phyloP scores from a whole-genome alignment of 2,888 invertebrate species.

The Phyllotreta striolata region DNA sequence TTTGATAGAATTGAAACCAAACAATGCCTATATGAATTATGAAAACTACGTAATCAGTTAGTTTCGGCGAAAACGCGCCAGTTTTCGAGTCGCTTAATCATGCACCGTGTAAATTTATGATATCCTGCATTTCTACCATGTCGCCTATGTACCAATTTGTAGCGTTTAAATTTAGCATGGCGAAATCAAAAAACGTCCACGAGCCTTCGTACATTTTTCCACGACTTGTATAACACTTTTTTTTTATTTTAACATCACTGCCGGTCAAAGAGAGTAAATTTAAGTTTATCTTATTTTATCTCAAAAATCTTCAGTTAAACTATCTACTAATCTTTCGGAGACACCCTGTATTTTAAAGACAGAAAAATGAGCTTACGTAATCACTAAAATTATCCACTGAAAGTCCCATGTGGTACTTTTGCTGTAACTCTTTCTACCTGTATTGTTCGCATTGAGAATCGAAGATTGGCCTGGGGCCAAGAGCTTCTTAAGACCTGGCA shows the following conservation, averaged over 20 bases:
- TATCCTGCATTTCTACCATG: constrained; percentile 31
- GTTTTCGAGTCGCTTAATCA: constrained; percentile 33
- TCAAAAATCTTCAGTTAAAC: too few relatives aligned
- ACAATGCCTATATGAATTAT: constrained; percentile 24
- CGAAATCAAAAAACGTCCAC: constrained; percentile 18
- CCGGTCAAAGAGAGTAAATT: too few relatives aligned
- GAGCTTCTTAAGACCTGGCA: constrained; percentile 29
- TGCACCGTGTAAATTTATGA: constrained; percentile 34
- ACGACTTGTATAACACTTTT: too few relatives aligned
- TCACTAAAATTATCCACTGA: too few relatives aligned
- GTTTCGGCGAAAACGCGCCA: constrained; percentile 24
- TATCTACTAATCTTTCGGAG: too few relatives aligned
- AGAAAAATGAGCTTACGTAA: too few relatives aligned
- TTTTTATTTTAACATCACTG: too few relatives aligned
- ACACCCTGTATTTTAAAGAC: too few relatives aligned
- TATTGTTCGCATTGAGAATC: constrained; percentile 3
- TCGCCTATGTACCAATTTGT: constrained; percentile 34
- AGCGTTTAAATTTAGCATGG: constrained; percentile 30
- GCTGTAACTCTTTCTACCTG: neutral
- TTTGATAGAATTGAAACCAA: constrained; percentile 13
- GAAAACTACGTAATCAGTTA: constrained; percentile 29
- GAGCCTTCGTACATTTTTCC: too few relatives aligned
- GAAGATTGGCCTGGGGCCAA: constrained; percentile 29
- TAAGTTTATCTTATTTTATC: too few relatives aligned
- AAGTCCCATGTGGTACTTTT: too few relatives aligned